Percentiles rank a stretch among this genome's conserved stretches.
phyloP scores from a whole-genome alignment of 92 coral and sea anemone genomes.

The Micromussa lordhowensis region DNA sequence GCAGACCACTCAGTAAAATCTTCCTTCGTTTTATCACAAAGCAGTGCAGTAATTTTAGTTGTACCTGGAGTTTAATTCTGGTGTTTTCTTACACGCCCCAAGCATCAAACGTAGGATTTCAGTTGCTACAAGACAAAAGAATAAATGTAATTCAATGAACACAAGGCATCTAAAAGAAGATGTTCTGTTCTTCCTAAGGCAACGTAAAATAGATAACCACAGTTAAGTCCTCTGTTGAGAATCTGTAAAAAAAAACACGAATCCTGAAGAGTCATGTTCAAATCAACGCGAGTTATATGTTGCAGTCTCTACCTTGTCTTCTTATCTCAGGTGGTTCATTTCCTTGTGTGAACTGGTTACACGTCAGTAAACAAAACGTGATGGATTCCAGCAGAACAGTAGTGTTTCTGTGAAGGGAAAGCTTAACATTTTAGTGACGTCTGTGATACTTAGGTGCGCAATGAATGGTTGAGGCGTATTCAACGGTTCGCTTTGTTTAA shows the following conservation, averaged over 20 bases:
- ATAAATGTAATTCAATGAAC: background rate
- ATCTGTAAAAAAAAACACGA: too few relatives aligned
- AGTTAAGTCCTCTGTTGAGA: too few relatives aligned
- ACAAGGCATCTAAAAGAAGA: background rate
- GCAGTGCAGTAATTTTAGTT: background rate
- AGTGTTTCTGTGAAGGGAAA: slow-evolving; percentile 71
- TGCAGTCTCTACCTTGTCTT: slow-evolving; percentile 68
- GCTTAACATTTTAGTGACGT: background rate
- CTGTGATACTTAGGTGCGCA: background rate
- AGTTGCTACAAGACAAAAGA: slow-evolving; percentile 51
- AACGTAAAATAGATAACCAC: too few relatives aligned
- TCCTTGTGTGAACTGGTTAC: slow-evolving; percentile 77
- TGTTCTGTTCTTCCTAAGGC: too few relatives aligned
- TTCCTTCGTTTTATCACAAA: background rate
- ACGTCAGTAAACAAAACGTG: slow-evolving; percentile 84
- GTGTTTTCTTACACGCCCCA: slow-evolving; percentile 71
- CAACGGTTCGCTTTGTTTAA: background rate
- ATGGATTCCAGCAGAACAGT: slow-evolving; percentile 69
- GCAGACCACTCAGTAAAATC: background rate
- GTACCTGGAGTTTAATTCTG: slow-evolving; percentile 68
- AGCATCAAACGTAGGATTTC: slow-evolving; percentile 69
- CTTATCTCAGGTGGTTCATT: slow-evolving; percentile 85
- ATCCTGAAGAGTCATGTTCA: background rate
- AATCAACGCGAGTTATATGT: background rate
- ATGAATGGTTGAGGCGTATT: background rate